phyloP scores from a whole-genome alignment of 23 tunicate genomes.

The Halocynthia roretzi region DNA sequence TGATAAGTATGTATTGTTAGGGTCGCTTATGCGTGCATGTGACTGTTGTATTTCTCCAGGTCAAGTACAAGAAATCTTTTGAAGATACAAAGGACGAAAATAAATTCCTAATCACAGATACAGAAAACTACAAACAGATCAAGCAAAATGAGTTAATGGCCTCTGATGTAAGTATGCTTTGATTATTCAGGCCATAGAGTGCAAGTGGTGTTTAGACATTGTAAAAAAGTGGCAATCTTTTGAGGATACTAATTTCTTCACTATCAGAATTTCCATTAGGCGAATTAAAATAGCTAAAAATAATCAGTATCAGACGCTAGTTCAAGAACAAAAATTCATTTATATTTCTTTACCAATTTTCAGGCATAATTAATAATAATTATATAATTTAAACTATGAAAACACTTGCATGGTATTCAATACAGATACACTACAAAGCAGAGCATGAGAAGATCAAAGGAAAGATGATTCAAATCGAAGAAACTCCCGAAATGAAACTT shows the following conservation, averaged over 20 bases:
- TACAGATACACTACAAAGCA: slow-evolving; percentile 30
- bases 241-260: no score
- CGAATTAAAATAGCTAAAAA: no score
- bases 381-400: no score
- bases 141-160: slow-evolving; percentile 15
- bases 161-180: slow-evolving; percentile 34
- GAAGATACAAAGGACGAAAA: slow-evolving; percentile 9
- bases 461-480: slow-evolving; percentile 15
- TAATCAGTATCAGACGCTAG: no score
- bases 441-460: slow-evolving; percentile 17
- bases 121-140: slow-evolving; percentile 37
- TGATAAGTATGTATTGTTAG: background rate
- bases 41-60: background rate
- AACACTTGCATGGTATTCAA: no score
- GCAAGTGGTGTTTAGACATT: no score
- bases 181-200: no score
- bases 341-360: background rate
- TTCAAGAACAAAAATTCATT: background rate
- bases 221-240: no score
- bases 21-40: background rate
- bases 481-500: slow-evolving; percentile 43
- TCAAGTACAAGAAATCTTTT: slow-evolving; percentile 2
- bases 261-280: no score
- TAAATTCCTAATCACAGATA: slow-evolving; percentile 22
- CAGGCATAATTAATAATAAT: background rate